Evolutionary conservation across 2,113 vertebrate genomes (phyloP).

Genomic region (Terrapene triunguis): DNA sequence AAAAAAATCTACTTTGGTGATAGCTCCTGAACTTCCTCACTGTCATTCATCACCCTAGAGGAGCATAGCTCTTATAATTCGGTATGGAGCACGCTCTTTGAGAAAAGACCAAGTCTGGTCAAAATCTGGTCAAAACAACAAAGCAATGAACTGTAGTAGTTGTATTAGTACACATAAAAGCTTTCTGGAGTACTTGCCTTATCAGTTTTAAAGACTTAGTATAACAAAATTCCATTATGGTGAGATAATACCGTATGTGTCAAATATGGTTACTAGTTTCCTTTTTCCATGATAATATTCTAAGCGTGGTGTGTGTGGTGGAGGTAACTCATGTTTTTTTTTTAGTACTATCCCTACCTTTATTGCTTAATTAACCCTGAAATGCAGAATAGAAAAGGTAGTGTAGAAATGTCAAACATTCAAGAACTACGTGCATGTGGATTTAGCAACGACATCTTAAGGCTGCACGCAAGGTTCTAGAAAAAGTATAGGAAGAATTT

Average conservation of each 20-base stretch:
- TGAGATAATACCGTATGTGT: background rate
- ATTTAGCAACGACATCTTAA: conserved; percentile 53
- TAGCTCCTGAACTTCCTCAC: background rate
- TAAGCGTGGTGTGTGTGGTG: background rate
- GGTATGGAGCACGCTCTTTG: background rate
- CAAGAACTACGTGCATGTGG: conserved; percentile 1
- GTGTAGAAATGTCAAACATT: background rate
- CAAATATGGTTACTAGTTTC: background rate
- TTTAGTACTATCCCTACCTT: background rate
- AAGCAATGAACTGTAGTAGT: background rate
- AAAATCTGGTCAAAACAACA: background rate
- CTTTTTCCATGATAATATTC: background rate
- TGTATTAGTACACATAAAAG: background rate
- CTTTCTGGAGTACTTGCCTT: background rate
- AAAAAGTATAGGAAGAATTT: background rate
- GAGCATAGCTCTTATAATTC: background rate
- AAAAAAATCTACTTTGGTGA: background rate
- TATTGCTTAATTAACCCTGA: background rate
- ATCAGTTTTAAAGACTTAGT: no score
- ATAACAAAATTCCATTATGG: no score
- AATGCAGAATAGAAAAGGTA: background rate
- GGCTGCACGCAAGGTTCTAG: background rate
- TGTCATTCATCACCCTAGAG: background rate
- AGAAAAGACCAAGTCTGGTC: background rate
- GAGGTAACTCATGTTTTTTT: background rate